These are phyloP conservation scores for Augochlora pura DNA, from an alignment of 1,140 invertebrate species.

Conservation along the genomic window DNA sequence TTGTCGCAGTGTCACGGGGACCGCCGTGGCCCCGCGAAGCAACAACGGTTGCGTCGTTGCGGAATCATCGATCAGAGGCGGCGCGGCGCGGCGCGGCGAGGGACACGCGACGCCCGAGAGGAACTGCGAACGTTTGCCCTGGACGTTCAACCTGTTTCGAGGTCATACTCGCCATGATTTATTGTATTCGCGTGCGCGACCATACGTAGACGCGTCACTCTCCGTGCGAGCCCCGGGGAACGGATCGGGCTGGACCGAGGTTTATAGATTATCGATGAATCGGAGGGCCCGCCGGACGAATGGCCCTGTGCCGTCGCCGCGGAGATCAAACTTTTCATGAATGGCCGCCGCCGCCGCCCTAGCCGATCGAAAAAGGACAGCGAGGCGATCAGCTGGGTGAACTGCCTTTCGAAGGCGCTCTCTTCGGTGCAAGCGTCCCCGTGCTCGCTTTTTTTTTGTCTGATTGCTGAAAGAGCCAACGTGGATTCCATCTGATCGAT, in stretches of 20 bases:
- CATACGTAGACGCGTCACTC: conserved; percentile 46
- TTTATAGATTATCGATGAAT: conserved; percentile 56
- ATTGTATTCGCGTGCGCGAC: conserved; percentile 56
- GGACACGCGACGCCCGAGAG: conserved; percentile 44
- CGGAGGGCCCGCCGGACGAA: conserved; percentile 20
- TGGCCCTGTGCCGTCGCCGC: conserved; percentile 8
- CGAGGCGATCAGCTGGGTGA: background rate
- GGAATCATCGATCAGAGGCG: conserved; percentile 58
- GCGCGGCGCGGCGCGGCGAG: too few relatives aligned
- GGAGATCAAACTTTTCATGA: conserved; percentile 14
- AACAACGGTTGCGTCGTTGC: conserved; percentile 57
- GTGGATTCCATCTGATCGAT: conserved; percentile 15
- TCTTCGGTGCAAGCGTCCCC: background rate
- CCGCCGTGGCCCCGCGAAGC: conserved; percentile 19
- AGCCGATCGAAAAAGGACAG: background rate
- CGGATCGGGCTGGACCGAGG: conserved; percentile 13
- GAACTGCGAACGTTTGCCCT: conserved; percentile 59
- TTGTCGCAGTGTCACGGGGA: conserved; percentile 44
- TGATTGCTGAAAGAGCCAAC: background rate
- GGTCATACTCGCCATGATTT: conserved; percentile 65
- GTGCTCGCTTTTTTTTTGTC: background rate
- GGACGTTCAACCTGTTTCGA: conserved; percentile 65
- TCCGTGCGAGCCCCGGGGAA: conserved; percentile 39
- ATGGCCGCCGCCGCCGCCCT: too few relatives aligned
- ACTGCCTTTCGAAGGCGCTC: conserved; percentile 17